Conservation (phyloP, 2,113 vertebrate species). For the Callorhinus ursinus region DNA sequence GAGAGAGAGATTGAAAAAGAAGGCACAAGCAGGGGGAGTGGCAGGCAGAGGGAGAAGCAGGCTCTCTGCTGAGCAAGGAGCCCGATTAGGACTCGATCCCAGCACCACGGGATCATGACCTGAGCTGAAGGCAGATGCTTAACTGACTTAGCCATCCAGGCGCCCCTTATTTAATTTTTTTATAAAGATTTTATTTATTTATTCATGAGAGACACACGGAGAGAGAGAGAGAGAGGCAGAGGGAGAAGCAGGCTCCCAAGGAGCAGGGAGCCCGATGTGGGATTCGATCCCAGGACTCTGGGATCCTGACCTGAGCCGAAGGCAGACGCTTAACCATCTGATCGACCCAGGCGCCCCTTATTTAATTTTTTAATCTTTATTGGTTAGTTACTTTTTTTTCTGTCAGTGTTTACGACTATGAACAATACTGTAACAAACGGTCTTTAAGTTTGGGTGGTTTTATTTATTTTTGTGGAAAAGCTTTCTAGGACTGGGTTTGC, state of each 20-base stretch:
- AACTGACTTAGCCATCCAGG: not conserved
- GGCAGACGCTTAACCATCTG: not conserved
- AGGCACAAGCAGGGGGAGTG: too few relatives aligned
- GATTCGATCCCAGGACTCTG: not conserved
- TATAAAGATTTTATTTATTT: too few relatives aligned
- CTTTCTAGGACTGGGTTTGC: conserved; percentile 26
- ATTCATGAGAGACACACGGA: too few relatives aligned
- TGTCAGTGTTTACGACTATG: not conserved
- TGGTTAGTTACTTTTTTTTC: not conserved
- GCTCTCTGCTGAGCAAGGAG: not conserved
- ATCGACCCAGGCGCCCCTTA: not conserved
- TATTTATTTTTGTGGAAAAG: conserved; percentile 52
- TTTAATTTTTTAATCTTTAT: not conserved
- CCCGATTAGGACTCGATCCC: not conserved
- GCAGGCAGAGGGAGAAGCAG: not conserved
- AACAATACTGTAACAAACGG: not conserved
- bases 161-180: not conserved
- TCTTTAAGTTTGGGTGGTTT: conserved; percentile 14
- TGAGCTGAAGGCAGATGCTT: not conserved
- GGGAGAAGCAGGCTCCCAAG: not conserved
- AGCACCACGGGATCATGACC: not conserved
- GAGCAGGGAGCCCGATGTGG: not conserved
- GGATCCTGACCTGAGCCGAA: not conserved
- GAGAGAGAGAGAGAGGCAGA: too few relatives aligned
- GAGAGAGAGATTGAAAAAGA: too few relatives aligned